Base-by-base conservation (phyloP, 2,888 invertebrate species). In the Sphaeridia pumilis region DNA sequence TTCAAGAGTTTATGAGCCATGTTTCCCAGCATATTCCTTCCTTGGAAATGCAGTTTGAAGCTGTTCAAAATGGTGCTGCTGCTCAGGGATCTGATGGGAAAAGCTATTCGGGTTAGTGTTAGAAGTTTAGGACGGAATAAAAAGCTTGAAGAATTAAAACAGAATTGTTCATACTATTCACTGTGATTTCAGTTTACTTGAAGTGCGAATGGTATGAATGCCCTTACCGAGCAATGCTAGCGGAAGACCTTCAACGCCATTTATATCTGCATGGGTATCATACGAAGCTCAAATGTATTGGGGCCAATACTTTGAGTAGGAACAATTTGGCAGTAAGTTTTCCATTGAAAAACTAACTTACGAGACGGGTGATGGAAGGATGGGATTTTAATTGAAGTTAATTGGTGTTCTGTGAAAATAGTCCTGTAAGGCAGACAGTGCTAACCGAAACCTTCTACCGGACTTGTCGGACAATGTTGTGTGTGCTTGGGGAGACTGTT, bases 181-280 rank as follows among this genome's bases (percentile, higher is more conserved):
- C n/a, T n/a, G n/a, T n/a, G n/a, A n/a, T 34, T 31, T 3, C 51
- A 56, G 60, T 59, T 5, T 43, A 44, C 21, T 43, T 64, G 4
- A 45, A 49, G 25, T 73, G 72, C 46, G 61, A 67, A n/a, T 74
- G 74, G 73, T 63, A 65, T 31, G 69, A 69, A 2, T 74, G 74
- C 64, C 69, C 68, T 2, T 73, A 71, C 46, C 70, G 73, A 46
- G 72, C 71, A 14, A 59, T 68, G 0, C 74, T 76, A 49, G 70
- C 71, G 17, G 70, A 74, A 4, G 80, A 82, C 64, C 77, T 84
- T 50, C 71, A 78, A 2, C 75, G 87, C 2, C 93, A 93, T 67
- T 73, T 87, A 0, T 82, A 83, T 68, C 88, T 83, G 66, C 93
- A 93, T 68, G 80, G 83, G 0, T 92, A 88, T 70, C 86, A 90